A percentile compares a stretch with the other conserved stretches of the same genome.
phyloP scores from a whole-genome alignment of 2,888 invertebrate genomes.

The Mesorhabditis belari region DNA sequence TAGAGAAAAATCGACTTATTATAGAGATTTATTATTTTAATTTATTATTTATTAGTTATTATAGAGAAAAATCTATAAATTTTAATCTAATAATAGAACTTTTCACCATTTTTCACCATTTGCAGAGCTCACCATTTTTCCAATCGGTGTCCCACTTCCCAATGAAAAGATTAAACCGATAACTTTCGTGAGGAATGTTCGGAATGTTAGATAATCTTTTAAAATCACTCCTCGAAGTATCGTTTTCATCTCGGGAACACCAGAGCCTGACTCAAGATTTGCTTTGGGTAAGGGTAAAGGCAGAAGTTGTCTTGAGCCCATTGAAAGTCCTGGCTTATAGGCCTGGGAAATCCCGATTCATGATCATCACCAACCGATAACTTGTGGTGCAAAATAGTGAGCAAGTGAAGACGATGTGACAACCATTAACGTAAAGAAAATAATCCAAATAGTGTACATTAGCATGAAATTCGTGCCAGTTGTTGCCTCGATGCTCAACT shows the following conservation, averaged over 20 bases:
- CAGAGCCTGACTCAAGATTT: slow-evolving; percentile 15
- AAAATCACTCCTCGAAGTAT: slow-evolving; percentile 85
- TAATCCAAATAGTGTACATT: slow-evolving; percentile 31
- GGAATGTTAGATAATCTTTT: slow-evolving; percentile 91
- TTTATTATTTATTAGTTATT: too few species aligned
- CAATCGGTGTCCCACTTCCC: slow-evolving; percentile 89
- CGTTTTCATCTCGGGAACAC: slow-evolving; percentile 65
- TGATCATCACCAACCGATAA: slow-evolving; percentile 63
- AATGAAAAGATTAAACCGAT: slow-evolving; percentile 88
- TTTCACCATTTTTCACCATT: too few species aligned
- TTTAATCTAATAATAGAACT: too few species aligned
- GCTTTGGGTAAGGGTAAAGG: not conserved
- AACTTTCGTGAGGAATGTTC: slow-evolving; percentile 86
- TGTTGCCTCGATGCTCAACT: slow-evolving; percentile 13
- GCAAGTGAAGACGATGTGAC: slow-evolving; percentile 64
- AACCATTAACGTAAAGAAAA: slow-evolving; percentile 36
- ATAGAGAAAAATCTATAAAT: too few species aligned
- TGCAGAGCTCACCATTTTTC: slow-evolving; percentile 70
- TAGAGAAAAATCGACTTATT: not conserved
- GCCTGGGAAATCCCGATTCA: not conserved
- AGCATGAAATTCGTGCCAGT: slow-evolving; percentile 5
- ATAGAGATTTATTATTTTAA: too few species aligned
- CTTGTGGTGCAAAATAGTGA: slow-evolving; percentile 91
- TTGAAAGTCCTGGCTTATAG: not conserved
- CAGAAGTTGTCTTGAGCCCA: too few species aligned